These are phyloP conservation scores for Nylanderia fulva DNA, from an alignment of 1,140 invertebrate species.

Conservation along the genomic window DNA sequence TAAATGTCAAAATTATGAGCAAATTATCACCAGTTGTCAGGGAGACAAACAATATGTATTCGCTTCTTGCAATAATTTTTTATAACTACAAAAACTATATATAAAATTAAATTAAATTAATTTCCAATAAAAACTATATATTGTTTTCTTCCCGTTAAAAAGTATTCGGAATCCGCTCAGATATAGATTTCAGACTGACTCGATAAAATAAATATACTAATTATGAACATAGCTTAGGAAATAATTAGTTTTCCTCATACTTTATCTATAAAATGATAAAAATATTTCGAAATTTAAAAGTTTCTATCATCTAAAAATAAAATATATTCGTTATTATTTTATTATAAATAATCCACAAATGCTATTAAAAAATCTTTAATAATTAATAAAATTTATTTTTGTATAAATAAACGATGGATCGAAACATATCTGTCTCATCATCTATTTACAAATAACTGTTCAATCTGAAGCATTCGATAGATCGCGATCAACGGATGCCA, in stretches of 20 bases:
- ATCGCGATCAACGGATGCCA: conserved; percentile 61
- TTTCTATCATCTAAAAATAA: background rate
- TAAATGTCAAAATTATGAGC: background rate
- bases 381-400: background rate
- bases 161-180: background rate
- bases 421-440: background rate
- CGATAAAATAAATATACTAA: background rate
- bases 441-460: background rate
- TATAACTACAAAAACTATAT: background rate
- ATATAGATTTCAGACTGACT: background rate
- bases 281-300: background rate
- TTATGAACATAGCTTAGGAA: background rate
- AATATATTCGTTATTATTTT: conserved; percentile 14
- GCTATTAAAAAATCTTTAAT: background rate
- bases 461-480: conserved; percentile 43
- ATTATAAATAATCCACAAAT: background rate
- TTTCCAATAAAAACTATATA: too few species aligned
- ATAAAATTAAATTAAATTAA: too few species aligned
- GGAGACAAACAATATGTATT: background rate
- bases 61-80: background rate
- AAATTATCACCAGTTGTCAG: background rate
- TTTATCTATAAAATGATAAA: background rate
- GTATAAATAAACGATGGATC: background rate
- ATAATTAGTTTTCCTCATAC: background rate
- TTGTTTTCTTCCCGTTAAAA: background rate